phyloP scores from a whole-genome alignment of 1,140 invertebrate genomes.

The Drosophila sp. region DNA sequence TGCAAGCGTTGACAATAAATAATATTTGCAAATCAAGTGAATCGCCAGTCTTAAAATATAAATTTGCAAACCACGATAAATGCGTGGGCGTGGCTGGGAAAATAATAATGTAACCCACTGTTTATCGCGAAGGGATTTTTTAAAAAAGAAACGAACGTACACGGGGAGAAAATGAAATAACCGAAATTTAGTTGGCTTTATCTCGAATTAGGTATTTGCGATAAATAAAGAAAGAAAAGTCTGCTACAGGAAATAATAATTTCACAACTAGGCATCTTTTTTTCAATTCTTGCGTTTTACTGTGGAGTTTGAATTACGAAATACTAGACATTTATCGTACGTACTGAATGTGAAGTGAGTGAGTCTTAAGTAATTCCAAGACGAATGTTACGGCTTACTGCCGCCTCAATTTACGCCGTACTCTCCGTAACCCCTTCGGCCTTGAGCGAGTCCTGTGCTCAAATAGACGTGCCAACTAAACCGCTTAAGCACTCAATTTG shows the following conservation, averaged over 20 bases:
- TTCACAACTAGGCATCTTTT: no score
- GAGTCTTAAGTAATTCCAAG: slow-evolving; percentile 41
- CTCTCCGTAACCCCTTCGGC: slow-evolving; percentile 34
- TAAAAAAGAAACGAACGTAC: not conserved
- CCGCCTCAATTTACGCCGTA: slow-evolving; percentile 13
- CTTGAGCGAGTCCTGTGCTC: slow-evolving; percentile 3
- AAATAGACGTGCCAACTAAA: slow-evolving; percentile 74
- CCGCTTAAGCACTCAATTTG: slow-evolving; percentile 83
- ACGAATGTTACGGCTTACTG: slow-evolving; percentile 42
- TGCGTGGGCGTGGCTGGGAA: slow-evolving; percentile 17
- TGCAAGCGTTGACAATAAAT: slow-evolving; percentile 79
- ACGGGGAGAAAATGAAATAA: not conserved
- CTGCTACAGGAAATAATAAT: no score
- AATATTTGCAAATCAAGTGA: slow-evolving; percentile 75
- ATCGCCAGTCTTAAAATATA: slow-evolving; percentile 59
- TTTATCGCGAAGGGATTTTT: slow-evolving; percentile 1
- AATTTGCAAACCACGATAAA: slow-evolving; percentile 59
- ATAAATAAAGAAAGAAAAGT: no score
- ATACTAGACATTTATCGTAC: not conserved
- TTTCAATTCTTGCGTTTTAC: no score
- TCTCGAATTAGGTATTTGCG: no score
- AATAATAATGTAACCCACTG: not conserved
- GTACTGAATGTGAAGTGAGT: not conserved
- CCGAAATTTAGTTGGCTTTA: no score
- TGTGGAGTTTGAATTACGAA: not conserved